Conservation (phyloP, 2,888 invertebrate species). For the Harpagoxenus sublaevis region DNA sequence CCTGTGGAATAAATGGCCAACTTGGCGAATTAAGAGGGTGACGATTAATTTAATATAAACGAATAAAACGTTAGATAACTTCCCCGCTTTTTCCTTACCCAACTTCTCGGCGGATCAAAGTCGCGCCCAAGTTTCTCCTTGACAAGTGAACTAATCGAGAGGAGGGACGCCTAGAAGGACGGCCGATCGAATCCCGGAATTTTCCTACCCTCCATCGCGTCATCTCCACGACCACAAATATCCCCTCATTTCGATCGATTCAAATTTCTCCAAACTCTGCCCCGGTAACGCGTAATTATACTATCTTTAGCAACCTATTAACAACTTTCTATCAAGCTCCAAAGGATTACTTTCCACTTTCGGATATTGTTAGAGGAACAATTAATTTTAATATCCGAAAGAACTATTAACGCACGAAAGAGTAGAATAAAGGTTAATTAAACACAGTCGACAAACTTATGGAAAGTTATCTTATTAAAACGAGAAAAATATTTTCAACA, state of each 20-base stretch:
- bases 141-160: conserved; percentile 52
- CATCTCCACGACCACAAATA: conserved; percentile 35
- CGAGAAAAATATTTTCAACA: background rate
- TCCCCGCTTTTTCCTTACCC: background rate
- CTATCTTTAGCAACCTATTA: background rate
- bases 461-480: background rate
- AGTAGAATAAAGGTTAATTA: background rate
- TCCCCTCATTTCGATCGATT: conserved; percentile 47
- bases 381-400: conserved; percentile 3
- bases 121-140: conserved; percentile 33
- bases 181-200: conserved; percentile 56
- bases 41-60: conserved; percentile 15
- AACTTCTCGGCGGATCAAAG: conserved; percentile 12
- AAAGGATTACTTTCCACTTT: background rate
- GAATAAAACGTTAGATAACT: background rate
- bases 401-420: background rate
- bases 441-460: background rate
- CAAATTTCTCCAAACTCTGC: conserved; percentile 25
- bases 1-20: background rate
- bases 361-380: background rate
- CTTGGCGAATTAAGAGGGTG: background rate
- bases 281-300: background rate
- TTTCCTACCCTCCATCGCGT: conserved; percentile 4
- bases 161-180: conserved; percentile 38
- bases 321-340: background rate